Evolutionary conservation across 1,140 invertebrate genomes (phyloP).

Genomic region (Holotrichia oblita): DNA sequence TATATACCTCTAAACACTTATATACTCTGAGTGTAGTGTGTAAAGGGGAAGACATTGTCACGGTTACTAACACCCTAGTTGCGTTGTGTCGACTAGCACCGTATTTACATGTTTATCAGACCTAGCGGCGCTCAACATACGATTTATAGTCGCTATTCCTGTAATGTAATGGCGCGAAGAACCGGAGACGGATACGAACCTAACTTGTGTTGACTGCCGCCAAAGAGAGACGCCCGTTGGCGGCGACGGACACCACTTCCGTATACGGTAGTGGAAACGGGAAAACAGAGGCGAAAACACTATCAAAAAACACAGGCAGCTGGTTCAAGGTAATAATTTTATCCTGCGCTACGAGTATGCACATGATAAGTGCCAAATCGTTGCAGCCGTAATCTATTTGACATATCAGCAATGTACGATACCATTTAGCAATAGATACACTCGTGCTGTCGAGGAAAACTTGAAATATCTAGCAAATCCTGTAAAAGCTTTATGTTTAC

Average conservation of each 20-base stretch:
- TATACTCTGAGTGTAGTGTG: background rate
- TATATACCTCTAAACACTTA: too few relatives aligned
- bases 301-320: background rate
- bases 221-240: constrained; percentile 1
- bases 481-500: too few relatives aligned
- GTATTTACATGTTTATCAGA: constrained; percentile 35
- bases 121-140: constrained; percentile 14
- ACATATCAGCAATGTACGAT: background rate
- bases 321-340: background rate
- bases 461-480: too few relatives aligned
- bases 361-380: background rate
- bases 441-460: too few relatives aligned
- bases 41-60: constrained; percentile 2
- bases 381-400: background rate
- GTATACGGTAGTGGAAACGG: background rate
- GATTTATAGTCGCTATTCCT: constrained; percentile 28
- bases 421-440: background rate
- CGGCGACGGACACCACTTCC: background rate
- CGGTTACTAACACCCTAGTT: background rate
- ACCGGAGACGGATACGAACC: constrained; percentile 27
- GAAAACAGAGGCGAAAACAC: background rate
- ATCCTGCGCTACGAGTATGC: background rate
- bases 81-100: background rate
- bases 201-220: constrained; percentile 25
- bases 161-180: constrained; percentile 25